Evolutionary conservation across 2,797 vertebrate species (phyloP).

Genomic region (Muscicapa comitata): DNA sequence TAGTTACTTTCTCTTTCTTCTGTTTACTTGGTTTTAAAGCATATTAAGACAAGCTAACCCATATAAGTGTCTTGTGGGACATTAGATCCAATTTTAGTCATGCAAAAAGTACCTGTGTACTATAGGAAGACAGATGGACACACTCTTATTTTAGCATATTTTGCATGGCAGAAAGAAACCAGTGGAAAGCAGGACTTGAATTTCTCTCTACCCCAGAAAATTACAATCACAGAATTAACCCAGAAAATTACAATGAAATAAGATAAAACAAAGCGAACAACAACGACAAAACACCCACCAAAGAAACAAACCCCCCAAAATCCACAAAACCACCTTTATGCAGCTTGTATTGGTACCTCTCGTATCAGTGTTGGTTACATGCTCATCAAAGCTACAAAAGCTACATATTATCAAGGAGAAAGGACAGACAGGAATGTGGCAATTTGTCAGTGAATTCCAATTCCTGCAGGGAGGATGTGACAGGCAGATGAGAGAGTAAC

Average conservation of each 20-base stretch:
- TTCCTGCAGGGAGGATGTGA: not conserved
- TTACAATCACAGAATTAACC: not conserved
- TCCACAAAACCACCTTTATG: not conserved
- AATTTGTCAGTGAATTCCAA: not conserved
- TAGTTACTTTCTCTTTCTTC: not conserved
- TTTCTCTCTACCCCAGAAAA: not conserved
- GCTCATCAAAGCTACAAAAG: not conserved
- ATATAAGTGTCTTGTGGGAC: not conserved
- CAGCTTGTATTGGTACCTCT: not conserved
- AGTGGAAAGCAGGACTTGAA: not conserved
- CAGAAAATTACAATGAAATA: not conserved
- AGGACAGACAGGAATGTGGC: not conserved
- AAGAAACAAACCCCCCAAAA: not conserved
- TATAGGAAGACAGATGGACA: constrained; percentile 49
- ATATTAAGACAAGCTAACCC: constrained; percentile 30
- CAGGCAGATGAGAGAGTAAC: not conserved
- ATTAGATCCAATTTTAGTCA: constrained; percentile 39
- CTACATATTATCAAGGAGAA: not conserved
- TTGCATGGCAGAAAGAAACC: not conserved
- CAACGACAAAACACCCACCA: not conserved
- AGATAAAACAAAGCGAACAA: not conserved
- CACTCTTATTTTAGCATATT: constrained; percentile 40
- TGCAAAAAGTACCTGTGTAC: constrained; percentile 22
- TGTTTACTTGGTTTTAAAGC: constrained; percentile 16
- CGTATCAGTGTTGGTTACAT: not conserved